Evolutionary conservation across 1,140 invertebrate species (phyloP), one percentile per base, ranked within the genome.

Genomic region (Dendrolimus punctatus): DNA sequence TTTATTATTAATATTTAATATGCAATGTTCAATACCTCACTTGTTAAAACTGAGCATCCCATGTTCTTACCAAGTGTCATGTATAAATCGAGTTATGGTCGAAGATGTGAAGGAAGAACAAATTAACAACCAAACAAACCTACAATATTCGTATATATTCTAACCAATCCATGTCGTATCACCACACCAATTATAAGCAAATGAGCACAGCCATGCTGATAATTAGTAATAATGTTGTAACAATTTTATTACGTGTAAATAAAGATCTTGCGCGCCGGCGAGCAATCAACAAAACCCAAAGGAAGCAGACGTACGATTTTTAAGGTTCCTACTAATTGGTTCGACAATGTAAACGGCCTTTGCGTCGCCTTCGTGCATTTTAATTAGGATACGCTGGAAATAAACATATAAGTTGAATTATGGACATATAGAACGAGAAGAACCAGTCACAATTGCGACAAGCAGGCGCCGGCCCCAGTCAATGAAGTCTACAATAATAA

Each of bases 391-490:
- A 66, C 65, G 68, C 62, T 77, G 66, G 66, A 73, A 75, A 75
- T 78, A 76, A 79, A 68, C 63, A 76, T 72, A 69, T 68, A 63
- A 58, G 58, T 68, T 73, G 68, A 76, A 74, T 73, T 82, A 78
- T 75, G 73, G 75, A 58, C 72, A 71, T 74, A 76, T 68, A 66
- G 71, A 76, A 78, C 72, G 68, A 76, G 73, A 81, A 74, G 72
- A 79, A 80, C 75, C 73, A 84, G 76, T 79, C 71, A 80, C 73
- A 74, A 79, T 71, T 78, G 76, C 76, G 73, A 69, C 71, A 72
- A 71, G 66, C 67, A 64, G 80, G 76, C 78, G 75, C 78, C 78
- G 58, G 58, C 52, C 58, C 57, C 73, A 66, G 67, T 77, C 73
- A 79, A 80, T 79, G 74, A 71, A 77, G 70, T 68, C 70, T 70